A percentile compares a stretch with the other conserved stretches of the same genome.
These are phyloP conservation scores for Austrolebias charrua DNA, from an alignment of 2,797 vertebrate genomes.

Conservation along the genomic window DNA sequence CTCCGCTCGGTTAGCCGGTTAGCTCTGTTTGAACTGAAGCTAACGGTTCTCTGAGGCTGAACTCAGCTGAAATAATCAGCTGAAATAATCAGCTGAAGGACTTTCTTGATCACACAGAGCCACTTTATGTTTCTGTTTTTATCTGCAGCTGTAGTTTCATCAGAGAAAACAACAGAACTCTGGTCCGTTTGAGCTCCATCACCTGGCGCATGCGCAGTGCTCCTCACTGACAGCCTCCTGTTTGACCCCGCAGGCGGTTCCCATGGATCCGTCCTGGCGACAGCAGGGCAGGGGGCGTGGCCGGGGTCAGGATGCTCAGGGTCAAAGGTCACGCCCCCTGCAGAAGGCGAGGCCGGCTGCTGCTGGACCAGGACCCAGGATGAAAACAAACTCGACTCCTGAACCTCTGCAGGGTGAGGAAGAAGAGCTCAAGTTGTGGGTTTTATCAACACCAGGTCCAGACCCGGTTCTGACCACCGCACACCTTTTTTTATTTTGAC, in stretches of 20 bases:
- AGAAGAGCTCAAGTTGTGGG: rapidly evolving
- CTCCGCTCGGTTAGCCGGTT: conserved; percentile 22
- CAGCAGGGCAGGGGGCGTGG: conserved; percentile 86
- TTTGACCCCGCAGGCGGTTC: neutral
- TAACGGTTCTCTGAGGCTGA: neutral
- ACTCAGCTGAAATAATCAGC: neutral
- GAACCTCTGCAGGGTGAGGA: conserved; percentile 30
- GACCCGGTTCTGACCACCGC: neutral
- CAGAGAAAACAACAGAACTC: neutral
- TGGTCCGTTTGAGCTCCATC: neutral
- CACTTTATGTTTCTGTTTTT: no score
- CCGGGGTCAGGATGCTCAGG: conserved; percentile 65
- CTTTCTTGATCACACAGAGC: no score
- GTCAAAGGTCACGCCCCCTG: conserved; percentile 37
- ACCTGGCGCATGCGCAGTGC: conserved; percentile 1
- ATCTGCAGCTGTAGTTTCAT: neutral
- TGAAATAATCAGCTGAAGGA: no score
- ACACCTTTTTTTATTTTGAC: neutral
- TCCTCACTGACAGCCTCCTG: neutral
- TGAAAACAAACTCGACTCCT: neutral
- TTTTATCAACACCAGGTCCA: no score
- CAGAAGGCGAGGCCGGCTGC: conserved; percentile 41
- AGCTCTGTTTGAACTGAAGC: neutral
- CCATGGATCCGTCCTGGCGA: conserved; percentile 89
- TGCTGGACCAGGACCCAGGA: conserved; percentile 19